phyloP scores from a whole-genome alignment of 2,888 invertebrate genomes.

The Platynereis dumerilii region DNA sequence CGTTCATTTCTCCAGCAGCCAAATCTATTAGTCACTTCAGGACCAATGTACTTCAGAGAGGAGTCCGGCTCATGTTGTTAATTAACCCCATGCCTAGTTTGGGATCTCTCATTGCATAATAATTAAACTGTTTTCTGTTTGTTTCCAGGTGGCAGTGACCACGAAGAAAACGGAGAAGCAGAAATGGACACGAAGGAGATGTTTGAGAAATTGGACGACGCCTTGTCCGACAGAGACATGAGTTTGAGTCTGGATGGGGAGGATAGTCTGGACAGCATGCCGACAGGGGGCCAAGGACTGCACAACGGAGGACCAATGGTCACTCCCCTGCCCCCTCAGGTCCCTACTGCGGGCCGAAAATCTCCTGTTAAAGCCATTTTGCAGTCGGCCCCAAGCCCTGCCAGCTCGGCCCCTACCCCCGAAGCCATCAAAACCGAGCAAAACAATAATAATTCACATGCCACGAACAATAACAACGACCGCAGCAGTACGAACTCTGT shows the following conservation, averaged over 20 bases:
- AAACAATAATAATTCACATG: constrained; percentile 22
- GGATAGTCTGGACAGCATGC: constrained; percentile 17
- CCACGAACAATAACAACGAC: constrained; percentile 18
- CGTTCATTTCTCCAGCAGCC: too few relatives aligned
- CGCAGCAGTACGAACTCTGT: constrained; percentile 9
- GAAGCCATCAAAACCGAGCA: constrained; percentile 25
- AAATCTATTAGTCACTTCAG: too few relatives aligned
- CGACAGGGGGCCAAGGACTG: background rate
- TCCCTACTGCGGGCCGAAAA: background rate
- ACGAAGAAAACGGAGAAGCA: constrained; percentile 51
- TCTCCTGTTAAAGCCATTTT: background rate
- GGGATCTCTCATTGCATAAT: too few relatives aligned
- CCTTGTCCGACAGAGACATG: constrained; percentile 52
- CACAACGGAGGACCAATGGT: constrained; percentile 15
- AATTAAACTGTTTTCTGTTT: too few relatives aligned
- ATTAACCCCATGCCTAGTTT: too few relatives aligned
- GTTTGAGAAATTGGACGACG: constrained; percentile 45
- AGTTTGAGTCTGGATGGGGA: constrained; percentile 39
- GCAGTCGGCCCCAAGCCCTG: constrained; percentile 3
- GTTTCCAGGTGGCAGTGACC: constrained; percentile 49
- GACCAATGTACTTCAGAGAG: too few relatives aligned
- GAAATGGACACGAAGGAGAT: constrained; percentile 48
- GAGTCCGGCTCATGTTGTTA: too few relatives aligned
- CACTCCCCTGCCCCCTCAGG: constrained; percentile 37
- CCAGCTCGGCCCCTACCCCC: constrained; percentile 29